Conservation (phyloP, 1,140 invertebrate genomes). For the Mercenaria mercenaria region DNA sequence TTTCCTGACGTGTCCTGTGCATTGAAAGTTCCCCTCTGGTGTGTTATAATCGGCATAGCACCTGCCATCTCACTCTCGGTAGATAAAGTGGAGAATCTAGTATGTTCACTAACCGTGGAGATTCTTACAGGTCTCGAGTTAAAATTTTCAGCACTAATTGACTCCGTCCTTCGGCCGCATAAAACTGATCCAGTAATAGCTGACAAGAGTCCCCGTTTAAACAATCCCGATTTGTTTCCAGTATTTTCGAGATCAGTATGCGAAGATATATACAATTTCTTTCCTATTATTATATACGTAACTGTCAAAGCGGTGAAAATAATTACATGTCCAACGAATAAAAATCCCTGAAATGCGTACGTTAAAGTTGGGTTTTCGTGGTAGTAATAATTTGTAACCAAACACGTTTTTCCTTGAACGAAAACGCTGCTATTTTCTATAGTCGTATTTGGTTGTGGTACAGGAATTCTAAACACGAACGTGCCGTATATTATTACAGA, state of each 20-base stretch:
- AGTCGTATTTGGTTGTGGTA: neutral
- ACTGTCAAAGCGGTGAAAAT: conserved; percentile 28
- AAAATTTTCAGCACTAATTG: neutral
- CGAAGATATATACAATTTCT: conserved; percentile 32
- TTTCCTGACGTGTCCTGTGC: neutral
- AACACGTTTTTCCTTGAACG: conserved; percentile 24
- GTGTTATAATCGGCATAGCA: neutral
- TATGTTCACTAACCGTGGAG: neutral
- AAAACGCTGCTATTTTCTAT: neutral
- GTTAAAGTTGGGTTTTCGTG: conserved; percentile 17
- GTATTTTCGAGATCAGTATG: neutral
- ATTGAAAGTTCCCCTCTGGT: neutral
- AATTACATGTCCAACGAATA: conserved; percentile 37
- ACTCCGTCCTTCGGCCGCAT: neutral
- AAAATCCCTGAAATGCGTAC: conserved; percentile 41
- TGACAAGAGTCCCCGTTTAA: conserved; percentile 12
- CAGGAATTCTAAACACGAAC: neutral
- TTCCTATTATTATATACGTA: conserved; percentile 12
- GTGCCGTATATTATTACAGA: conserved; percentile 43
- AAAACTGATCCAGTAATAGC: conserved; percentile 29
- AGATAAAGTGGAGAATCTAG: neutral
- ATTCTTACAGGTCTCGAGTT: neutral
- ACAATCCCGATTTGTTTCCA: neutral
- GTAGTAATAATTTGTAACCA: conserved; percentile 40
- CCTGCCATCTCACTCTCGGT: neutral